phyloP scores from a whole-genome alignment of 2,797 vertebrate genomes.

The Luscinia luscinia region DNA sequence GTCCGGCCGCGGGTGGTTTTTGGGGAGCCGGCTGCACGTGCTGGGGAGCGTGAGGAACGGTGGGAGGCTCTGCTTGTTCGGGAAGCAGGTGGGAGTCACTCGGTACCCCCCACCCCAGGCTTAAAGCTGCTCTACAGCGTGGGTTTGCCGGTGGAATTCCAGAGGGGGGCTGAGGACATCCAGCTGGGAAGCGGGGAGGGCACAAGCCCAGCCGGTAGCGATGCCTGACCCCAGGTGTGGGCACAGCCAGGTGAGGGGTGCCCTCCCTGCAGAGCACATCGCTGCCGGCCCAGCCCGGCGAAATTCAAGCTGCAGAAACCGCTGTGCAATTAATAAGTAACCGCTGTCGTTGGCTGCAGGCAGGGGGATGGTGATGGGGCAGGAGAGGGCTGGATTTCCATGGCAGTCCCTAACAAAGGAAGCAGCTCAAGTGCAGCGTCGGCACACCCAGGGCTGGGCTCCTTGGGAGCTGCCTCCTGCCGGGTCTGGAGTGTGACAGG shows the following conservation, averaged over 20 bases:
- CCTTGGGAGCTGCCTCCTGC: not conserved
- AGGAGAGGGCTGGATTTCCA: not conserved
- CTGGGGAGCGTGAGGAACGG: not conserved
- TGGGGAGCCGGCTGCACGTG: not conserved
- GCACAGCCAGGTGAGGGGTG: not conserved
- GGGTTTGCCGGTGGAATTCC: accelerated
- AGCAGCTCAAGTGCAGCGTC: not conserved
- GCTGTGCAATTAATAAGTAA: conserved; percentile 37
- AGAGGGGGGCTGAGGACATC: not conserved
- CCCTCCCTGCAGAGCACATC: not conserved
- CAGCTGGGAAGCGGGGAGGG: not conserved
- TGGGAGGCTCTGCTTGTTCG: not conserved
- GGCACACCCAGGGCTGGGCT: not conserved
- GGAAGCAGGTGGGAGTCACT: not conserved
- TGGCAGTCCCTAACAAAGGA: not conserved
- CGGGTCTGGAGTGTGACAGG: accelerated
- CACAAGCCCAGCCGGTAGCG: not conserved
- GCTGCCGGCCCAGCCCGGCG: accelerated
- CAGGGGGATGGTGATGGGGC: not conserved
- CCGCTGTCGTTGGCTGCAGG: not conserved
- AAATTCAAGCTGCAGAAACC: conserved; percentile 23
- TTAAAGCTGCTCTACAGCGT: not conserved
- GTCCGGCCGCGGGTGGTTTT: accelerated
- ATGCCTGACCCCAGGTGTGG: not conserved
- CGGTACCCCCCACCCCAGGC: not conserved